Percentiles rank a stretch among this genome's conserved stretches.
Conservation (phyloP, 2,797 vertebrate genomes). For the Typhlichthys subterraneus region DNA sequence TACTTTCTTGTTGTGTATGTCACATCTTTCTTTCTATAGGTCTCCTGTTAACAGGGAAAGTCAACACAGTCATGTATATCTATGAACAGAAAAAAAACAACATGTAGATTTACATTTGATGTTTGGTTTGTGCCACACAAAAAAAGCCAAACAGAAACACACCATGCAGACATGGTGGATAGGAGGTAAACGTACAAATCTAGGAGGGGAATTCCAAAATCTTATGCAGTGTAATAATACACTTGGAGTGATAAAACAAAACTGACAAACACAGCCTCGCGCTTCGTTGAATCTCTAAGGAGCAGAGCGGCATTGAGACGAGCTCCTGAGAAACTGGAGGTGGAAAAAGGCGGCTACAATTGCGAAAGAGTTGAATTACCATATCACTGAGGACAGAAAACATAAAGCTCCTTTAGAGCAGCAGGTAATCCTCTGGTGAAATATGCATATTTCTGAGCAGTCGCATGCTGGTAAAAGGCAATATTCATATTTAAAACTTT, state of each 20-base stretch:
- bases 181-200: conserved; percentile 45
- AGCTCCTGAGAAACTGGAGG: conserved; percentile 48
- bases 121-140: not conserved
- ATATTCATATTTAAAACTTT: no score
- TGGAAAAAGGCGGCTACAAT: conserved; percentile 58
- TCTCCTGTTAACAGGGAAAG: no score
- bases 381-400: conserved; percentile 58
- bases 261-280: conserved; percentile 59
- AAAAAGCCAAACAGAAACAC: not conserved
- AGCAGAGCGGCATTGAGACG: conserved; percentile 49
- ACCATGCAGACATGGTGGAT: conserved; percentile 35
- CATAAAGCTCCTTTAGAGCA: conserved; percentile 53
- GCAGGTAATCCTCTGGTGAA: conserved; percentile 52
- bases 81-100: not conserved
- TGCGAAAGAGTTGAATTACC: conserved; percentile 64
- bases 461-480: conserved; percentile 15
- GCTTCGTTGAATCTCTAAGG: conserved; percentile 67
- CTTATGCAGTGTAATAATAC: conserved; percentile 66
- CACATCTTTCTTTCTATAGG: no score
- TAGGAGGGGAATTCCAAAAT: conserved; percentile 57
- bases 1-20: no score
- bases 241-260: conserved; percentile 56
- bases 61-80: no score
- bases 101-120: not conserved
- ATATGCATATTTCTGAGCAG: conserved; percentile 53